phyloP scores from a whole-genome alignment of 2,113 vertebrate species.

The Bothrops jararaca region DNA sequence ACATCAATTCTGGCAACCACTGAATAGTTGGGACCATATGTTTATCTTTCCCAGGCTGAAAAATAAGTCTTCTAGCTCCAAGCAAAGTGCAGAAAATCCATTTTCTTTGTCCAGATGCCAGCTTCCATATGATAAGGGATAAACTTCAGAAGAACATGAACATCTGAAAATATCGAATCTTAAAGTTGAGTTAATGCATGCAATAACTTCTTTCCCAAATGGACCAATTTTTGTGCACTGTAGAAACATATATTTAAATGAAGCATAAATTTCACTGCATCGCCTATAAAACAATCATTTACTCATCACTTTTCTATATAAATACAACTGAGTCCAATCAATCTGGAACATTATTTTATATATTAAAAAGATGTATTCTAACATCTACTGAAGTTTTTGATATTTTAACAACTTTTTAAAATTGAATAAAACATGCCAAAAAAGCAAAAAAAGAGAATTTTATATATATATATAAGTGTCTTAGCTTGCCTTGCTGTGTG shows the following conservation, averaged over 20 bases:
- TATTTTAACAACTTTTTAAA: too few relatives aligned
- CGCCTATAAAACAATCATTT: too few relatives aligned
- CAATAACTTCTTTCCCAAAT: not conserved
- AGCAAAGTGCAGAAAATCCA: not conserved
- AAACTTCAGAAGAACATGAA: not conserved
- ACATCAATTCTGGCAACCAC: not conserved
- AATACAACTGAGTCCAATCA: too few relatives aligned
- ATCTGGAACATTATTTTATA: too few relatives aligned
- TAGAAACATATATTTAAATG: not conserved
- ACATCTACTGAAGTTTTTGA: too few relatives aligned
- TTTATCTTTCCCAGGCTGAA: not conserved
- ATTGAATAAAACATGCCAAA: too few relatives aligned
- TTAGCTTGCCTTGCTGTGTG: too few relatives aligned
- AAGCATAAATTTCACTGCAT: not conserved
- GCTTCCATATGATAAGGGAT: not conserved
- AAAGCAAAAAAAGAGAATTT: too few relatives aligned
- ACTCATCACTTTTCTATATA: too few relatives aligned
- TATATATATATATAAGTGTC: too few relatives aligned
- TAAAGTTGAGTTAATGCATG: not conserved
- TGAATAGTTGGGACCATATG: not conserved
- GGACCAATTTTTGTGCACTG: not conserved
- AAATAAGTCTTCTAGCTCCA: not conserved
- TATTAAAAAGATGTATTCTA: too few relatives aligned
- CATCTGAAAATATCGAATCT: not conserved
- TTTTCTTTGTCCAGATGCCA: not conserved